Evolutionary conservation across 2,888 invertebrate species (phyloP).

Genomic region (Catocala nupta): DNA sequence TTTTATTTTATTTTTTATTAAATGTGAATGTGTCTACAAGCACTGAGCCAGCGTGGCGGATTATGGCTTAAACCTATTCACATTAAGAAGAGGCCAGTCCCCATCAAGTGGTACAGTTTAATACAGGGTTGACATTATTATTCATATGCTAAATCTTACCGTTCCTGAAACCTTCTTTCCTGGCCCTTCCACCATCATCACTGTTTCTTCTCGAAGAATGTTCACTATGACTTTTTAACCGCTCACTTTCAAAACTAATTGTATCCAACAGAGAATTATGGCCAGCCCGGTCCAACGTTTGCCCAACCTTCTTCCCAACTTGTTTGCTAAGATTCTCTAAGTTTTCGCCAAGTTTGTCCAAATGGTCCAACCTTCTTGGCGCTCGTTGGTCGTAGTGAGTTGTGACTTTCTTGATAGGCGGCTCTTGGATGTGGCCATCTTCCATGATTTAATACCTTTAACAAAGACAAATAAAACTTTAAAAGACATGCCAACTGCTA

Average conservation of each 20-base stretch:
- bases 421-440: constrained; percentile 66
- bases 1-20: too few species aligned
- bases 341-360: constrained; percentile 47
- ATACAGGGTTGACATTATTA: too few species aligned
- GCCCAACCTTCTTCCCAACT: constrained; percentile 53
- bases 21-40: too few species aligned
- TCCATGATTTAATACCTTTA: constrained; percentile 68
- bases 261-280: constrained; percentile 61
- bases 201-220: constrained; percentile 79
- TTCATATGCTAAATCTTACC: constrained; percentile 55
- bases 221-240: constrained; percentile 71
- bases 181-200: constrained; percentile 69
- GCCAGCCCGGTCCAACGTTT: constrained; percentile 55
- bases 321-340: constrained; percentile 48
- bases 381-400: constrained; percentile 55
- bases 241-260: constrained; percentile 77
- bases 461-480: constrained; percentile 11
- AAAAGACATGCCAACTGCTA: too few species aligned
- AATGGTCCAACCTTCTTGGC: constrained; percentile 54
- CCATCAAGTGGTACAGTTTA: too few species aligned
- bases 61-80: too few species aligned
- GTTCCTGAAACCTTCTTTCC: constrained; percentile 64
- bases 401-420: constrained; percentile 60
- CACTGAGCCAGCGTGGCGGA: too few species aligned
- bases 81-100: too few species aligned